Conservation (phyloP, 64 coral and sea anemone species). For the Dendronephthya gigantea region DNA sequence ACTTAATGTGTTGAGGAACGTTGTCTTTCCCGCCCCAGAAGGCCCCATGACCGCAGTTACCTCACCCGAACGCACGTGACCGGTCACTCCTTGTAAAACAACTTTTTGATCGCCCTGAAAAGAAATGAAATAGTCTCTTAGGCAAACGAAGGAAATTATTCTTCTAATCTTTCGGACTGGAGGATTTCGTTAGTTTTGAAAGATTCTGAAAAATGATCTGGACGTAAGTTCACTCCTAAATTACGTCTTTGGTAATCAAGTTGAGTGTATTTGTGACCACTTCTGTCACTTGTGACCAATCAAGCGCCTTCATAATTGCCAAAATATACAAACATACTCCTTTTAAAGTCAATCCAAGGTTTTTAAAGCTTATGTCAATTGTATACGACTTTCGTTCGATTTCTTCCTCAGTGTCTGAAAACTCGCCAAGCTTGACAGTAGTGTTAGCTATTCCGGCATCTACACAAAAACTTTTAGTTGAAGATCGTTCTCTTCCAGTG, state of each 20-base stretch:
- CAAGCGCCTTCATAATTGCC: not conserved
- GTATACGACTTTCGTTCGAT: not conserved
- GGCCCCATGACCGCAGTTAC: constrained; percentile 6
- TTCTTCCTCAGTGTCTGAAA: not conserved
- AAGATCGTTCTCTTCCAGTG: not conserved
- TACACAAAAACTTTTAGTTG: not conserved
- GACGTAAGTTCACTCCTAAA: too few relatives aligned
- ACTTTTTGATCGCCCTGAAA: constrained; percentile 1
- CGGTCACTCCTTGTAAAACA: not conserved
- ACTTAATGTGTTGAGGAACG: constrained; percentile 8
- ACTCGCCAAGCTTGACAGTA: not conserved
- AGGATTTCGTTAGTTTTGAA: too few relatives aligned
- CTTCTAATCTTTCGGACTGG: too few relatives aligned
- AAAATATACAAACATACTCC: not conserved
- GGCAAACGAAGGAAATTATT: too few relatives aligned
- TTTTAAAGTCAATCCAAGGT: not conserved
- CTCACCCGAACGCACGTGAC: not conserved
- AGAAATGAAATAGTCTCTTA: not conserved
- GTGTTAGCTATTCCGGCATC: not conserved
- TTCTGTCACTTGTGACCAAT: too few relatives aligned
- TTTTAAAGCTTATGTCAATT: not conserved
- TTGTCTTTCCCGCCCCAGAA: not conserved
- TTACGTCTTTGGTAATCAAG: too few relatives aligned
- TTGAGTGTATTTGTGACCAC: too few relatives aligned
- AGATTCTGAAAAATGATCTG: too few relatives aligned